Evolutionary conservation across 2,113 vertebrate genomes (phyloP), one percentile per base, ranked within the genome.

Genomic region (Entomyzon cyanotis): DNA sequence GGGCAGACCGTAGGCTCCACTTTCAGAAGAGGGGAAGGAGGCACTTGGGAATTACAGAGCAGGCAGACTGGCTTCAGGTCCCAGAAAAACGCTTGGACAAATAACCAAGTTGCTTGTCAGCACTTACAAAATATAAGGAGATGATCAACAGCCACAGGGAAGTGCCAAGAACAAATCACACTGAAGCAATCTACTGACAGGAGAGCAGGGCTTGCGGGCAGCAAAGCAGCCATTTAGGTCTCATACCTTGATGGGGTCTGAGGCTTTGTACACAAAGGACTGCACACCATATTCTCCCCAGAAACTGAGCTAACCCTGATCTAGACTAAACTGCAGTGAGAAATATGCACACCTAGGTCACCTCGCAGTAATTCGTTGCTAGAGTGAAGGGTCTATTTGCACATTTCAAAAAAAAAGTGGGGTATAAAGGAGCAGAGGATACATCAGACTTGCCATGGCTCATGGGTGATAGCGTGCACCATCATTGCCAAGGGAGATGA

Each of bases 61-160:
- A 95, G 86, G 92, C 86, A 94, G 81, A 75, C 65, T 7, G 8
- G 58, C 65, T 91, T 93, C 52, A 47, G 91, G 95, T 70, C 90
- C 83, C 83, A 92, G 88, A 86, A 93, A 93, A 96, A 93, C 87
- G 77, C 85, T 94, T 96, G 92, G 88, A 93, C 68, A 81, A 94
- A 90, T 80, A 96, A 90, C 39, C 94, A 77, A 87, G 88, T 71
- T 92, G 20, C 88, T 95, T 95, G 95, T 96, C 96, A 95, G 92
- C 96, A 94, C 94, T 94, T 93, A 86, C 35, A 93, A 90, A 92
- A 92, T 94, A 88, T 92, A 96, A 95, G 94, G 88, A 95, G 92
- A 90, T 96, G 86, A 92, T 86, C 94, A 96, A 84, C 94, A 88
- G 60, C 79, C 83, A 80, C 71, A 92, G 83, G 83, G 84, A 95